Base-by-base conservation (phyloP, 2,797 vertebrate genomes). In the Sebastiscus tertius region DNA sequence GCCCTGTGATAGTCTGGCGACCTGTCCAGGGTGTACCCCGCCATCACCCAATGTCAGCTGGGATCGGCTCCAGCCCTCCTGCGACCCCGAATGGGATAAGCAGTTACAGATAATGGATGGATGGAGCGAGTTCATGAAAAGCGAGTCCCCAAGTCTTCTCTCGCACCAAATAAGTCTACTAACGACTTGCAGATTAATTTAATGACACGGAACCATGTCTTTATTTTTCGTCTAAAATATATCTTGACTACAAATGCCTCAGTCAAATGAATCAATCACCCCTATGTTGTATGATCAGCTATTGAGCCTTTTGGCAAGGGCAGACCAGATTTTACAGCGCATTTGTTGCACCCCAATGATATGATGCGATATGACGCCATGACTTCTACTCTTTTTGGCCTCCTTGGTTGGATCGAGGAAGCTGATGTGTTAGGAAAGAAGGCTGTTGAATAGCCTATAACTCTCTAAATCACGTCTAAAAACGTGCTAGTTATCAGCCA, bases 381-480 rank as follows among this genome's bases (percentile, higher is more conserved):
- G 64, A 66, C 16, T 4, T 46, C 24, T 42, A 14, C 14, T 8
- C 39, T 46, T 46, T 2, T 46, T 49, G 4, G 10, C 26, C 18
- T 29, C 42, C 26, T 49, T 29, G 63, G 61, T 24, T 36, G 62
- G 2, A 20, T 64, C 33, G 49, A 77, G 65, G 34, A 79, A 27
- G 68, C 68, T 77, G 62, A 70, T 29, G n/a, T 72, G 49, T 81
- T 46, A 9, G 62, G 26, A 61, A 24, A 42, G 27, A 34, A 61
- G 68, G 75, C 69, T 75, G 67, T 26, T 81, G 56, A 82, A 80
- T 22, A 55, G 33, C 33, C 26, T 62, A 72, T 62, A 72, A 14
- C 62, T 80, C 75, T 11, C 27, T 84, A 78, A 72, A 90, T 92
- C 82, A 81, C 29, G 14, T 29, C 71, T 70, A 77, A 84, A 84